Evolutionary conservation across 2,113 vertebrate genomes (phyloP).

Genomic region (Rallus limicola): DNA sequence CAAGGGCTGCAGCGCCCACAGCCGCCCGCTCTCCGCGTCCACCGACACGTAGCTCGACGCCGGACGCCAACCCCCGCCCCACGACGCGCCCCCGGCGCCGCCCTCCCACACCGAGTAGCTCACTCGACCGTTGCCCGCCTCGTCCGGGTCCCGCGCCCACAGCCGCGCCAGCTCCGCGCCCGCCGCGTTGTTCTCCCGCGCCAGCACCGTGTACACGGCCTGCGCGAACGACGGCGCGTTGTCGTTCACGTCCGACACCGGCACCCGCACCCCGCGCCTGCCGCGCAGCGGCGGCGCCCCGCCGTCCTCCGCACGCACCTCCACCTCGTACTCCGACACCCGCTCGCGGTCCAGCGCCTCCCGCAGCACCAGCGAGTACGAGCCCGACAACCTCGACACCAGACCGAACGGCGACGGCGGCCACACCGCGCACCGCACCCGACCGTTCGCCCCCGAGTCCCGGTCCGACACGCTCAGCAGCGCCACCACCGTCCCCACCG

Average conservation of each 20-base stretch:
- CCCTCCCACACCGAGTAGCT: conserved; percentile 71
- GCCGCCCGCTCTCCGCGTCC: neutral
- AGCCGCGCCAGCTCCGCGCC: conserved; percentile 72
- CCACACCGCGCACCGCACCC: no score
- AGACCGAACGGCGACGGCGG: no score
- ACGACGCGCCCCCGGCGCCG: neutral
- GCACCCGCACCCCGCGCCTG: no score
- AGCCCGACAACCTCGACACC: no score
- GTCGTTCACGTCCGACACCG: conserved; percentile 84
- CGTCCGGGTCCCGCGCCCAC: conserved; percentile 69
- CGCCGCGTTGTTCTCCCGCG: conserved; percentile 66
- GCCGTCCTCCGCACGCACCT: no score
- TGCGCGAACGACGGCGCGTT: conserved; percentile 71
- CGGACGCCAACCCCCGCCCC: neutral
- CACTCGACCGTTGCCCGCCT: conserved; percentile 70
- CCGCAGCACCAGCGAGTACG: conserved; percentile 63
- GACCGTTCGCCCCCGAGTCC: no score
- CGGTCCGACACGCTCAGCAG: no score
- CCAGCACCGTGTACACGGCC: conserved; percentile 71
- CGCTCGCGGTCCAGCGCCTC: conserved; percentile 77
- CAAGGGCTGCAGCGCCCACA: no score
- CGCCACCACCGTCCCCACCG: no score
- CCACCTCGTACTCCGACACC: neutral
- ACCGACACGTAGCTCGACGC: conserved; percentile 62
- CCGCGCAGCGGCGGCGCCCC: no score